Conservation (phyloP, 1,140 invertebrate species). For the Andricus grossulariae region DNA sequence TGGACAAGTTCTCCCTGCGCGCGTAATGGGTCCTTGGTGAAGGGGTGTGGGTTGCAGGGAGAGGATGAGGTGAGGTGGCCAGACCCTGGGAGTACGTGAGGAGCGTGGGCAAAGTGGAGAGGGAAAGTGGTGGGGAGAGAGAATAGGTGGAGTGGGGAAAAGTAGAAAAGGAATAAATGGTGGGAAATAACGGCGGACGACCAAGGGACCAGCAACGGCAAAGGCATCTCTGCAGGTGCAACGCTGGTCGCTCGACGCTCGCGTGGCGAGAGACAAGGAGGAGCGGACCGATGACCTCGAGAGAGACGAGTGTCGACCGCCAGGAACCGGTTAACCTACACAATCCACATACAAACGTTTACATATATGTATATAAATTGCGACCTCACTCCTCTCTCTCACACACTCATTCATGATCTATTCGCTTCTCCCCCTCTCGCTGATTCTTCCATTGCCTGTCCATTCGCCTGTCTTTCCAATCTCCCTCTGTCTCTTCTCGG, state of each 20-base stretch:
- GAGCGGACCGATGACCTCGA: constrained; percentile 37
- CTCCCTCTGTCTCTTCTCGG: constrained; percentile 30
- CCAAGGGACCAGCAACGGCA: constrained; percentile 52
- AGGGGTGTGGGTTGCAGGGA: constrained; percentile 30
- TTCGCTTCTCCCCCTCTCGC: constrained; percentile 34
- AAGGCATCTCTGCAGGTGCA: constrained; percentile 68
- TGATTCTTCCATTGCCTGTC: constrained; percentile 45
- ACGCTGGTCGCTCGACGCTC: constrained; percentile 66
- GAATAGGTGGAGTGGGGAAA: constrained; percentile 23
- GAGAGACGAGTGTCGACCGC: constrained; percentile 36
- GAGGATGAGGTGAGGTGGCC: constrained; percentile 30
- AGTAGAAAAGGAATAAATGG: constrained; percentile 45
- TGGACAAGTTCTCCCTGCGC: constrained; percentile 63
- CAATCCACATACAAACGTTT: background rate
- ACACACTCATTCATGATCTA: constrained; percentile 11
- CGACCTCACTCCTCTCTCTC: constrained; percentile 46
- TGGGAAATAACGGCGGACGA: constrained; percentile 14
- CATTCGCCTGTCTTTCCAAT: constrained; percentile 43
- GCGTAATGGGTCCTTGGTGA: constrained; percentile 56
- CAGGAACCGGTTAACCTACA: constrained; percentile 59
- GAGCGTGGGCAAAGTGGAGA: constrained; percentile 34
- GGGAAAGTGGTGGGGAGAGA: constrained; percentile 22
- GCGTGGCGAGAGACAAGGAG: constrained; percentile 66
- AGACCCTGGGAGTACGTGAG: constrained; percentile 37
- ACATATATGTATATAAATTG: too few species aligned